phyloP scores from a whole-genome alignment of 2,113 vertebrate genomes.

The Salvelinus fontinalis region DNA sequence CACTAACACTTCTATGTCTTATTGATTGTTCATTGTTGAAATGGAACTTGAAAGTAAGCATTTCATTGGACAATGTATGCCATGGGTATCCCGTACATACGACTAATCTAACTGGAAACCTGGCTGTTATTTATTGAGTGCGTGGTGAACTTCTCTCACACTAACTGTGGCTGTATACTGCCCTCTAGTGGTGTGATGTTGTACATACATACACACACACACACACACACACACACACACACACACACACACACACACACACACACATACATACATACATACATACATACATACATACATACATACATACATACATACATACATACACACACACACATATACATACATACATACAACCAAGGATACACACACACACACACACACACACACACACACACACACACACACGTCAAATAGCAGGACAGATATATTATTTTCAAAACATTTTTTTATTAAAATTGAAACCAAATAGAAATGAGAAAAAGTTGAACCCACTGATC shows the following conservation, averaged over 20 bases:
- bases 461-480: constrained; percentile 85
- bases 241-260: fast-evolving
- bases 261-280: too few relatives aligned
- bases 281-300: too few relatives aligned
- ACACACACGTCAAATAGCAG: neutral
- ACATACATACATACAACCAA: too few relatives aligned
- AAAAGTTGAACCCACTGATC: constrained; percentile 97
- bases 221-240: neutral
- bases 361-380: too few relatives aligned
- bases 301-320: neutral
- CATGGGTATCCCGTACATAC: too few relatives aligned
- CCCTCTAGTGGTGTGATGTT: constrained; percentile 36
- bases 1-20: too few relatives aligned
- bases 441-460: constrained; percentile 98
- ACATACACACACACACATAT: neutral
- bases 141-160: neutral
- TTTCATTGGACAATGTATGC: too few relatives aligned
- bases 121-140: neutral
- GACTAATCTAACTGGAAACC: neutral
- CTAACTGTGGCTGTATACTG: neutral
- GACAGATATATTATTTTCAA: constrained; percentile 30
- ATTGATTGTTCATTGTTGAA: too few relatives aligned
- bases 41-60: too few relatives aligned
- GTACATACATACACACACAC: too few relatives aligned
- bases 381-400: neutral